Base-by-base conservation (phyloP, 2,113 vertebrate species). In the Ginglymostoma cirratum region DNA sequence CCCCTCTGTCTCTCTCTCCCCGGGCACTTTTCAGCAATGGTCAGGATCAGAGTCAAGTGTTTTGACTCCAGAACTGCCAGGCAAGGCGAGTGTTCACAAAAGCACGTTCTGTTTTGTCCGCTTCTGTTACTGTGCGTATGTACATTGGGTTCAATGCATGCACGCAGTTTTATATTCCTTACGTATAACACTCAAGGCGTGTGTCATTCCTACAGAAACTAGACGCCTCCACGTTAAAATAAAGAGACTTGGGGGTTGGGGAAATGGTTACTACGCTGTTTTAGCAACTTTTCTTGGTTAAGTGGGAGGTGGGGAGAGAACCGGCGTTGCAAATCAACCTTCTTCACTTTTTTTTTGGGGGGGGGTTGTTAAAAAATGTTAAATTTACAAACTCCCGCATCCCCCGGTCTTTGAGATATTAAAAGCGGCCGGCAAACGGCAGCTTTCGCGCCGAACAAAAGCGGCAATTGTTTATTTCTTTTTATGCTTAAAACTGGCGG, bases 151-250 rank as follows among this genome's bases (percentile, higher is more conserved):
- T 52, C 67, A 45, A 70, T 17, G 94, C 21, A 76, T 72, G 27
- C 69, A 72, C 94, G 94, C 94, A 72, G 12, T 95, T 95, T 21
- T 67, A 21, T 52, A 27, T 72, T 45, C 42, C 15, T 95, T 95
- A 95, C 94, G 67, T 95, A 48, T 24, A 95, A 95, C 69, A 95
- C 61, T 15, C 72, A 34, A 93, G 55, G 55, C 89, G 89, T 93
- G 65, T 93, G 61, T 38, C 89, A 93, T n/a, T 93, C n/a, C 55
- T 34, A 92, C 14, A 65, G n/a, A 66, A 93, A 42, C 89, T 66
- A 61, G 30, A 92, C 89, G 42, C 19, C 67, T 42, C 66, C n/a
- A 70, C 93, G n/a, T n/a, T 19, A 67, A 5, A 65, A 61, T 17
- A 24, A 30, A 34, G 27, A 92, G 34, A 30, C 55, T 61, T 61